These are phyloP conservation scores for Pipistrellus pygmaeus DNA, from an alignment of 2,797 vertebrate genomes.

Conservation along the genomic window DNA sequence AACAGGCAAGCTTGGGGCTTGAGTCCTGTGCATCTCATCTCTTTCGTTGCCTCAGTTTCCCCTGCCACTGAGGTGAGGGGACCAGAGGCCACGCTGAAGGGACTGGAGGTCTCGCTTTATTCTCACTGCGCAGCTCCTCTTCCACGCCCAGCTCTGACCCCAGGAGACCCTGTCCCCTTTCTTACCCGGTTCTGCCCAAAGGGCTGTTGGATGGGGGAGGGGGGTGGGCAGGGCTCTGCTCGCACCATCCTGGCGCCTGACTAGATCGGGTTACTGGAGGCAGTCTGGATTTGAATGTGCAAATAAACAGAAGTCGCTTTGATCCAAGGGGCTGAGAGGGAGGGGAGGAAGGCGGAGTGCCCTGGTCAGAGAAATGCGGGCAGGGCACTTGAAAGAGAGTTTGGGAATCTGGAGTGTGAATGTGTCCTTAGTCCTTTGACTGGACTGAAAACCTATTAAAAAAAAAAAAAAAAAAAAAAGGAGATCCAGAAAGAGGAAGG, in stretches of 20 bases:
- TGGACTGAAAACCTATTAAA: neutral
- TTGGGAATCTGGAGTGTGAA: neutral
- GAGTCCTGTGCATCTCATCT: neutral
- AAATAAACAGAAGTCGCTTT: constrained; percentile 82
- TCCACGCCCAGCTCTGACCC: constrained; percentile 57
- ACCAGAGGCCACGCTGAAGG: neutral
- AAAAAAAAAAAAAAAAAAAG: neutral
- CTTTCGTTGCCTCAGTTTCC: constrained; percentile 17
- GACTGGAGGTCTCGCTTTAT: neutral
- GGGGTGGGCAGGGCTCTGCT: constrained; percentile 14
- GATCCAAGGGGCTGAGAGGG: constrained; percentile 49
- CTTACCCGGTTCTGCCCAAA: neutral
- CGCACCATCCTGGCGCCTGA: constrained; percentile 73
- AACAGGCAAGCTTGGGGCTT: neutral
- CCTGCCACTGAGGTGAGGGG: neutral
- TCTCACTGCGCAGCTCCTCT: neutral
- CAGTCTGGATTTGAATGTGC: constrained; percentile 85
- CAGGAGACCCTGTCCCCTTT: constrained; percentile 24
- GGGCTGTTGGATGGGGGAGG: constrained; percentile 14
- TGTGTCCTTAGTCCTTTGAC: neutral
- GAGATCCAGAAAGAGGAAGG: neutral
- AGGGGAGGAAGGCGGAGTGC: constrained; percentile 15
- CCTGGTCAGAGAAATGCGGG: constrained; percentile 50
- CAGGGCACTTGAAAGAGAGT: constrained; percentile 51
- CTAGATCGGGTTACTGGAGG: constrained; percentile 74